phyloP scores from a whole-genome alignment of 2,888 invertebrate species.

The Eupithecia subumbrata region DNA sequence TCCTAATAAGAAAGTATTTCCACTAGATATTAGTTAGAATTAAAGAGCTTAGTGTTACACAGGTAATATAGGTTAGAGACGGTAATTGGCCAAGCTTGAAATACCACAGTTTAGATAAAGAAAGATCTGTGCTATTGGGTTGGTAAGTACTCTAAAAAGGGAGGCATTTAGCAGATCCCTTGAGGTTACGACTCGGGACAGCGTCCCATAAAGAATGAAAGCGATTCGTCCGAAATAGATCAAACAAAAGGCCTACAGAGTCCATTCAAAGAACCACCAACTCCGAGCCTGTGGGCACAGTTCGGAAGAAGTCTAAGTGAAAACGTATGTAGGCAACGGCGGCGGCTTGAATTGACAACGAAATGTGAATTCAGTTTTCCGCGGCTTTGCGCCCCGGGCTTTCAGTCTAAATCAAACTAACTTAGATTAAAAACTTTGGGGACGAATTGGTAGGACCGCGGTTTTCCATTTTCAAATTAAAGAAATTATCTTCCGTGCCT shows the following conservation, averaged over 20 bases:
- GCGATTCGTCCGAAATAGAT: neutral
- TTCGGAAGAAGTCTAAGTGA: conserved; percentile 32
- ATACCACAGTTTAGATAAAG: neutral
- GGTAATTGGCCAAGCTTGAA: neutral
- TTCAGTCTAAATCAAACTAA: conserved; percentile 27
- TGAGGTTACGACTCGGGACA: neutral
- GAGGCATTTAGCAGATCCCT: neutral
- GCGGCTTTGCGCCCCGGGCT: conserved; percentile 24
- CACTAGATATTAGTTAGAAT: neutral
- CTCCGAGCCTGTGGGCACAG: conserved; percentile 19
- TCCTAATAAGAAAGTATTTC: neutral
- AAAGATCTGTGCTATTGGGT: neutral
- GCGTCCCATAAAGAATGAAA: neutral
- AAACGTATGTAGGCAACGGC: conserved; percentile 34
- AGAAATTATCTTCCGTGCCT: neutral
- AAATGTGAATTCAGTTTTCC: conserved; percentile 27
- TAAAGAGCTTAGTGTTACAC: neutral
- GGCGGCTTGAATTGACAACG: conserved; percentile 23
- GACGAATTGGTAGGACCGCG: conserved; percentile 11
- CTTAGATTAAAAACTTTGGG: conserved; percentile 24
- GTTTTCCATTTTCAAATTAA: conserved; percentile 9
- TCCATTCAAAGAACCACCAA: neutral
- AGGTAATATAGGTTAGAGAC: neutral
- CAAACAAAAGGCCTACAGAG: neutral
- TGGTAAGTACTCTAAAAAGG: neutral